Evolutionary conservation across 2,797 vertebrate genomes (phyloP).

Genomic region (Uromys caudimaculatus): DNA sequence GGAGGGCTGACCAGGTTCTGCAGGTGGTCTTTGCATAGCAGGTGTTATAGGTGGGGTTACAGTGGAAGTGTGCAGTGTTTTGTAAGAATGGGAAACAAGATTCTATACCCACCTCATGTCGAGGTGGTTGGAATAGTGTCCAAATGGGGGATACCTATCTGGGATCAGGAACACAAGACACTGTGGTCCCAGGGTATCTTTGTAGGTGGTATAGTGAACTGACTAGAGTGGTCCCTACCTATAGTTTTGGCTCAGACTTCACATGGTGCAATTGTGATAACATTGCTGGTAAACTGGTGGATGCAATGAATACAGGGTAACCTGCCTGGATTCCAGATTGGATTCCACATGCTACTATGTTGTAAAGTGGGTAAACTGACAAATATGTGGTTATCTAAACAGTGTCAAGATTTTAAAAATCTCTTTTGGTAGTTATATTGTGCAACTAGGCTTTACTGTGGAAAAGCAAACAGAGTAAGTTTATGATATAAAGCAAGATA

Average conservation of each 20-base stretch:
- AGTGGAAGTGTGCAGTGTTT: neutral
- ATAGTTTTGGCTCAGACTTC: neutral
- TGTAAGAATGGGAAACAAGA: neutral
- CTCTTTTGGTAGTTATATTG: neutral
- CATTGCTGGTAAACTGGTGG: neutral
- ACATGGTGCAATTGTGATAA: neutral
- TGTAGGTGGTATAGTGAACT: neutral
- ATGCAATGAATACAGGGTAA: neutral
- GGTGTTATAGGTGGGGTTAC: neutral
- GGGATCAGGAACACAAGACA: neutral
- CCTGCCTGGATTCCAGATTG: neutral
- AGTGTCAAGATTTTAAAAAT: neutral
- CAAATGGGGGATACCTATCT: neutral
- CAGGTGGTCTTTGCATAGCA: neutral
- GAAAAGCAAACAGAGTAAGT: constrained; percentile 26
- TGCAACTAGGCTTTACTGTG: neutral
- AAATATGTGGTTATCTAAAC: neutral
- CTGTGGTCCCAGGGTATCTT: neutral
- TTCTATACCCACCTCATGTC: neutral
- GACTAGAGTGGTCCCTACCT: neutral
- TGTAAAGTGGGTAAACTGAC: neutral
- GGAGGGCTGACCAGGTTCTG: neutral
- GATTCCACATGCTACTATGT: neutral
- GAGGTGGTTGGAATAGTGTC: neutral
- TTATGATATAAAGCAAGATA: constrained; percentile 43